Evolutionary conservation across 1,140 invertebrate genomes (phyloP).

Genomic region (Brachionus paranguensis): DNA sequence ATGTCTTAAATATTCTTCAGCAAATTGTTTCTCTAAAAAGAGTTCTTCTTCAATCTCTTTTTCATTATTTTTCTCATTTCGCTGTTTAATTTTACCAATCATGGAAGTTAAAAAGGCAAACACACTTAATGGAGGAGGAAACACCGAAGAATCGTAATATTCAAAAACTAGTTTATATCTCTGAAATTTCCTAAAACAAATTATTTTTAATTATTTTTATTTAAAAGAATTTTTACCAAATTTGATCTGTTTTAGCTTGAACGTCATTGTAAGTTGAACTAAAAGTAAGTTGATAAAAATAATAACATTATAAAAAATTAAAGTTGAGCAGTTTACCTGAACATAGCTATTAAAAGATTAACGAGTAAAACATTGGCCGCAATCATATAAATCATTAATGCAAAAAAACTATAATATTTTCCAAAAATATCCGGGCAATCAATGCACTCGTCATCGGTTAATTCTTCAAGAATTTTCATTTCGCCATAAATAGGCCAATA

Average conservation of each 20-base stretch:
- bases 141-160: conserved; percentile 19
- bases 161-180: conserved; percentile 31
- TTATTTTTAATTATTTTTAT: not conserved
- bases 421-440: not conserved
- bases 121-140: conserved; percentile 34
- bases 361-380: conserved; percentile 51
- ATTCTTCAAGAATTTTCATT: conserved; percentile 48
- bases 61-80: not conserved
- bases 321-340: conserved; percentile 45
- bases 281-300: not conserved
- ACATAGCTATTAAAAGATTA: conserved; percentile 54
- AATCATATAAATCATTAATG: conserved; percentile 45
- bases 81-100: conserved; percentile 63
- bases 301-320: not conserved
- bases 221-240: not conserved
- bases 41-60: conserved; percentile 7
- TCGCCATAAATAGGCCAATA: conserved; percentile 55
- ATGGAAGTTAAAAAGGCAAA: conserved; percentile 59
- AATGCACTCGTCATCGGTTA: not conserved
- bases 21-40: conserved; percentile 31
- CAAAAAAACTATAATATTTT: not conserved
- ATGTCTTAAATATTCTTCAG: conserved; percentile 17
- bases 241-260: conserved; percentile 34
- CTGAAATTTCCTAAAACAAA: conserved; percentile 29
- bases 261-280: conserved; percentile 37